Percentiles rank a stretch among this genome's conserved stretches.
Conservation (phyloP, 2,888 invertebrate species). For the Melanostoma mellinum region DNA sequence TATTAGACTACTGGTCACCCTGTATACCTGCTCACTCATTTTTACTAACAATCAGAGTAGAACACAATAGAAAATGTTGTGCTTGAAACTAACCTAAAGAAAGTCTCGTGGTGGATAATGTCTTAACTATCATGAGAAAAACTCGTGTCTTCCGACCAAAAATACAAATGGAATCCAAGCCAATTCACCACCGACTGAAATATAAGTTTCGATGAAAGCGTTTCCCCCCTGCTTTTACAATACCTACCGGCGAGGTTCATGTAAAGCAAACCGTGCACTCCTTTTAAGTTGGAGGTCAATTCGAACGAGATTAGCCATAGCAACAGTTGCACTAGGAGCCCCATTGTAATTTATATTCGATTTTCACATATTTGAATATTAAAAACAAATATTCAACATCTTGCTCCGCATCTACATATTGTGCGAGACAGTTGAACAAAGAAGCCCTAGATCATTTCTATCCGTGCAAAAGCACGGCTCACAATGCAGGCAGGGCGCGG, state of each 20-base stretch:
- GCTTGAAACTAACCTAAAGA: too few relatives aligned
- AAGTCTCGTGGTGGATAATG: not conserved
- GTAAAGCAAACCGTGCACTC: conserved; percentile 45
- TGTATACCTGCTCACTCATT: too few relatives aligned
- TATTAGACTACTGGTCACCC: too few relatives aligned
- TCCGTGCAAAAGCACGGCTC: conserved; percentile 32
- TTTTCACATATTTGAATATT: conserved; percentile 61
- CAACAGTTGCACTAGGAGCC: conserved; percentile 25
- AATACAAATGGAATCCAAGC: conserved; percentile 30
- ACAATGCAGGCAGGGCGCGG: not conserved
- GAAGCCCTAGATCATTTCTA: conserved; percentile 55
- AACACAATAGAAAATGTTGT: too few relatives aligned
- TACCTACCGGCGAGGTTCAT: conserved; percentile 7
- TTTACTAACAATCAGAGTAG: too few relatives aligned
- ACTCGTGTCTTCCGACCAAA: conserved; percentile 29
- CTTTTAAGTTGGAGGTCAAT: conserved; percentile 42
- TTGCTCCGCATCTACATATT: conserved; percentile 41
- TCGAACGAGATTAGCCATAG: conserved; percentile 30
- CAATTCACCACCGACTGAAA: conserved; percentile 3
- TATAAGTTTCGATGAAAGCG: not conserved
- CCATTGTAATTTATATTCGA: conserved; percentile 64
- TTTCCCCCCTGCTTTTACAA: conserved; percentile 8
- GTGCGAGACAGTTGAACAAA: conserved; percentile 54
- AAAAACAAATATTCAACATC: conserved; percentile 51
- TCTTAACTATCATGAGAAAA: conserved; percentile 13